Evolutionary conservation across 2,888 invertebrate genomes (phyloP).

Genomic region (Amblyjoppa fuscipennis): DNA sequence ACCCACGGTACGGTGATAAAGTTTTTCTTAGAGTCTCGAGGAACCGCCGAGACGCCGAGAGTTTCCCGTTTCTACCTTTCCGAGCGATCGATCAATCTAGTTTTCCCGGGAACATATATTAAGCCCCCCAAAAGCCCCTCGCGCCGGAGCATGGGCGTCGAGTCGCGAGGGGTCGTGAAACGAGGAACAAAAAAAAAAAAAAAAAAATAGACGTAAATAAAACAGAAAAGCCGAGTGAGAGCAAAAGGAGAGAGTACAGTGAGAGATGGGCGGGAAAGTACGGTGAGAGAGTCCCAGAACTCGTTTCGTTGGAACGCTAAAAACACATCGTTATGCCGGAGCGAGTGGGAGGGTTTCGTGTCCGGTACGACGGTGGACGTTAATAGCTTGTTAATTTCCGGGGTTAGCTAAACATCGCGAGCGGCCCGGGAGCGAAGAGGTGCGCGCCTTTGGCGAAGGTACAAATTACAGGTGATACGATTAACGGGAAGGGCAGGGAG

Average conservation of each 20-base stretch:
- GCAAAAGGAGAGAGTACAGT: slow-evolving; percentile 4
- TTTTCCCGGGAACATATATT: slow-evolving; percentile 42
- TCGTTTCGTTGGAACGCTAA: slow-evolving; percentile 47
- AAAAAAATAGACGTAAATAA: slow-evolving; percentile 18
- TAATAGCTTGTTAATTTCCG: slow-evolving; percentile 58
- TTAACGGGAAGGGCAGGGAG: neutral
- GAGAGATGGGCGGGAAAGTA: slow-evolving; percentile 12
- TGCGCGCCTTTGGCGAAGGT: slow-evolving; percentile 35
- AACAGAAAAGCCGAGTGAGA: slow-evolving; percentile 9
- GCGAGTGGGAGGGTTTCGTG: slow-evolving; percentile 47
- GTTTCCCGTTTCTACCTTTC: slow-evolving; percentile 22
- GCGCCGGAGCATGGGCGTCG: neutral
- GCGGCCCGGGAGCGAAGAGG: slow-evolving; percentile 28
- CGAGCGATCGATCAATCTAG: slow-evolving; percentile 62
- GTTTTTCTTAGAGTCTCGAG: slow-evolving; percentile 40
- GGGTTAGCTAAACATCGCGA: slow-evolving; percentile 62
- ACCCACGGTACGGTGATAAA: slow-evolving; percentile 25
- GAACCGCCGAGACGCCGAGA: slow-evolving; percentile 22
- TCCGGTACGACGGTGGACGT: slow-evolving; percentile 48
- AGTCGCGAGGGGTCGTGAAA: neutral
- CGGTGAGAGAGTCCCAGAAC: slow-evolving; percentile 19
- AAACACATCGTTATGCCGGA: slow-evolving; percentile 65
- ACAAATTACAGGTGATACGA: slow-evolving; percentile 48
- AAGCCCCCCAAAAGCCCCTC: neutral
- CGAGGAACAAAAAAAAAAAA: neutral